Conservation (phyloP, 1,140 invertebrate genomes). For the Cyclargus thomasi region DNA sequence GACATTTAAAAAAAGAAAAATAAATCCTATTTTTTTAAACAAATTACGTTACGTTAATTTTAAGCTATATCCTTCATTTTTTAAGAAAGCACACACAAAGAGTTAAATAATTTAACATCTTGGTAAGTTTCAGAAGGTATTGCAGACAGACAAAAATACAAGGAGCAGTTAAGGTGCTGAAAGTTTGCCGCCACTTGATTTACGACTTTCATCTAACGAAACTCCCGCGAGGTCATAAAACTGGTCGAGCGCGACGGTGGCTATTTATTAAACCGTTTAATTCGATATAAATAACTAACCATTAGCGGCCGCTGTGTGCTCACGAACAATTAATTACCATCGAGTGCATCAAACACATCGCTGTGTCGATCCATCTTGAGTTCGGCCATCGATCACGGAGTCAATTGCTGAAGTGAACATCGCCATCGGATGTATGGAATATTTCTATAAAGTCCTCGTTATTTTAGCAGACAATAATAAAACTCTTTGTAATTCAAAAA, state of each 20-base stretch:
- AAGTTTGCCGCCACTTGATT: background rate
- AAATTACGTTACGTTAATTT: no score
- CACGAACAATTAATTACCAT: background rate
- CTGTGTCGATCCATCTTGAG: background rate
- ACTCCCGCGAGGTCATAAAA: slow-evolving; percentile 6
- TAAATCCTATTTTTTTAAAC: no score
- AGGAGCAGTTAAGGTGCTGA: background rate
- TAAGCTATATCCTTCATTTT: no score
- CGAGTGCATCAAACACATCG: background rate
- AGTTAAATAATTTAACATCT: no score
- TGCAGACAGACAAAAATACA: background rate
- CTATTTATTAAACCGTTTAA: slow-evolving; percentile 10
- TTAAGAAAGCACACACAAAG: no score
- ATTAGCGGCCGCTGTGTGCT: background rate
- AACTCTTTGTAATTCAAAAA: slow-evolving; percentile 2
- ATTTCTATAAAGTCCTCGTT: background rate
- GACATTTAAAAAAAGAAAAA: no score
- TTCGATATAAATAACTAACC: background rate
- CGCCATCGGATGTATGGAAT: background rate
- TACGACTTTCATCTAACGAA: slow-evolving; percentile 2
- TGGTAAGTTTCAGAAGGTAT: background rate
- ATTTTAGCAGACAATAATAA: background rate
- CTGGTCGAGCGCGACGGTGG: background rate
- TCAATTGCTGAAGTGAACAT: background rate
- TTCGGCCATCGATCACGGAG: background rate